A percentile compares a stretch with the other conserved stretches of the same genome.
Evolutionary conservation across 2,113 vertebrate species (phyloP).

Genomic region (Dryoscopus gambensis): DNA sequence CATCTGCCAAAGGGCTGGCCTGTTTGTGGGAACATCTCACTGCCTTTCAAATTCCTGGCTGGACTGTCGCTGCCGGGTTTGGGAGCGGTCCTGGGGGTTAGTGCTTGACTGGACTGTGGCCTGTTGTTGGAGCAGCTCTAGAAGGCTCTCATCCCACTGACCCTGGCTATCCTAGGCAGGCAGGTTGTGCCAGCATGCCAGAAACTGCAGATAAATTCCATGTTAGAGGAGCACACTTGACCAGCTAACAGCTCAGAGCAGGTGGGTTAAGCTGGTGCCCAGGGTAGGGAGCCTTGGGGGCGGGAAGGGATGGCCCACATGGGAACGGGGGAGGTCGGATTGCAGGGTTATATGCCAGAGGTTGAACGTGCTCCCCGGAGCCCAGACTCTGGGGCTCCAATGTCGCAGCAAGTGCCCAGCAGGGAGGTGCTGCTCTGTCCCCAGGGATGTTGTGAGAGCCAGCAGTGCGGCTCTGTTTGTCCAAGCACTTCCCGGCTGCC

Average conservation of each 20-base stretch:
- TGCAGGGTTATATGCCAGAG: slow-evolving; percentile 56
- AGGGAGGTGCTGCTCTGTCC: background rate
- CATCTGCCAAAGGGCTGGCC: background rate
- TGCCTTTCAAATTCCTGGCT: background rate
- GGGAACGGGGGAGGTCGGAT: background rate
- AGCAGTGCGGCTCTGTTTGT: background rate
- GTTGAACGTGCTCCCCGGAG: background rate
- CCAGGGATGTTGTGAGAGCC: background rate
- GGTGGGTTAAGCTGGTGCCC: slow-evolving; percentile 9
- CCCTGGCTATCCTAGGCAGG: background rate
- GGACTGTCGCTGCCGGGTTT: background rate
- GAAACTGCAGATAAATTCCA: background rate
- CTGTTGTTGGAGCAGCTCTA: background rate
- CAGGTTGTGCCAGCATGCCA: background rate
- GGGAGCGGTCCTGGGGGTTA: background rate
- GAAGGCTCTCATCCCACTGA: background rate
- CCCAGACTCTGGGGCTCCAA: background rate
- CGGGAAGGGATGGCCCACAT: background rate
- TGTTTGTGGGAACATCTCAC: background rate
- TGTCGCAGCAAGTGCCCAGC: background rate
- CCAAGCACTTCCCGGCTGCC: background rate
- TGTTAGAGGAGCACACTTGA: background rate
- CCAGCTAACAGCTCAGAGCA: background rate
- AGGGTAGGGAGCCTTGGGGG: background rate
- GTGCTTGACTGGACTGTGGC: background rate